A percentile compares a stretch with the other conserved stretches of the same genome.
Conservation (phyloP, 2,888 invertebrate genomes). For the Netelia fuscicornis region DNA sequence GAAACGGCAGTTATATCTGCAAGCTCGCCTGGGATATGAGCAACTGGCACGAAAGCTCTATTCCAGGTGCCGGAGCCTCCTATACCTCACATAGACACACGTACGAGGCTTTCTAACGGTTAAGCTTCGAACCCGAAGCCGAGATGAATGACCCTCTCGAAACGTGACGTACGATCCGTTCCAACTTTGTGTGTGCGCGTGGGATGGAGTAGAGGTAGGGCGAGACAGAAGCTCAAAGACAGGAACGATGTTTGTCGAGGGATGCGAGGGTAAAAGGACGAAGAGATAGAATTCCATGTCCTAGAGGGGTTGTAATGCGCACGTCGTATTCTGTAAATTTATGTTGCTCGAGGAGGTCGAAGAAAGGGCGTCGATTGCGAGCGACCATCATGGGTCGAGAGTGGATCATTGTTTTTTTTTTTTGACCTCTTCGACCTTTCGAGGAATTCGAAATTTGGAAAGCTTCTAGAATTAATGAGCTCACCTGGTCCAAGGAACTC, state of each 20-base stretch:
- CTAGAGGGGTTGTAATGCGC: not conserved
- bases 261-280: not conserved
- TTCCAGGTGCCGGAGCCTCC: slow-evolving; percentile 49
- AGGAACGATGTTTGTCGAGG: not conserved
- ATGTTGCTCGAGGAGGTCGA: not conserved
- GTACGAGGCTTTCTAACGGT: not conserved
- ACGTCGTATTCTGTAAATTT: not conserved
- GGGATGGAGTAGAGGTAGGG: not conserved
- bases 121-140: slow-evolving; percentile 48
- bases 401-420: not conserved
- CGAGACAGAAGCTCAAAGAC: not conserved
- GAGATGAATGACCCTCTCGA: slow-evolving; percentile 61
- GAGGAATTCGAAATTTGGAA: not conserved
- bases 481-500: slow-evolving; percentile 87
- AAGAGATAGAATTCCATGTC: not conserved
- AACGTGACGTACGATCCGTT: slow-evolving; percentile 55
- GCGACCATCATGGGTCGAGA: not conserved
- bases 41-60: slow-evolving; percentile 44
- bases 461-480: slow-evolving; percentile 35
- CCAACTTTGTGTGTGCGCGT: not conserved
- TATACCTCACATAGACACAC: not conserved
- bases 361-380: not conserved
- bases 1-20: slow-evolving; percentile 65
- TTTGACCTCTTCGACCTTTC: not conserved
- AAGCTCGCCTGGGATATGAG: slow-evolving; percentile 56